These are phyloP conservation scores for Tachycineta bicolor DNA, from an alignment of 2,113 vertebrate species.

Conservation along the genomic window DNA sequence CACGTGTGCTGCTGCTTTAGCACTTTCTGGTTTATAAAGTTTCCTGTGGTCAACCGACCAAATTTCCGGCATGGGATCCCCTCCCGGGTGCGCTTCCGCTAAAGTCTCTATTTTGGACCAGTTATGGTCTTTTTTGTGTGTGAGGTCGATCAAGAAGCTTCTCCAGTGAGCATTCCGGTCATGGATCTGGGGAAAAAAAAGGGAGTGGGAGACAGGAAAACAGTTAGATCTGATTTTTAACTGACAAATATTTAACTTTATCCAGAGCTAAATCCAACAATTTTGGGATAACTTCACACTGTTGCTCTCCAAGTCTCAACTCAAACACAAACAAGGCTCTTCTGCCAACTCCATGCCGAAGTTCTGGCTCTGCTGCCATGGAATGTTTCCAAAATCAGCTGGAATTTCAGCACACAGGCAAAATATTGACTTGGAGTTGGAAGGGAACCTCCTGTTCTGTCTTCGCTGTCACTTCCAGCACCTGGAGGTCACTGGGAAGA, in stretches of 20 bases:
- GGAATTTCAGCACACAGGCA: not conserved
- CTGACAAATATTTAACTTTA: not conserved
- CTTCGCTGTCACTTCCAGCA: not conserved
- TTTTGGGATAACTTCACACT: not conserved
- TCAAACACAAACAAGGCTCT: not conserved
- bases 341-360: not conserved
- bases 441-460: not conserved
- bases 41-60: not conserved
- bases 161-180: slow-evolving; percentile 71
- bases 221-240: not conserved
- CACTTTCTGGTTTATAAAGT: not conserved
- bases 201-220: not conserved
- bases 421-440: not conserved
- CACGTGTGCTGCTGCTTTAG: not conserved
- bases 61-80: not conserved
- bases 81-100: rapidly evolving
- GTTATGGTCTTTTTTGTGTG: slow-evolving; percentile 66
- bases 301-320: not conserved
- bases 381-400: not conserved
- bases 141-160: slow-evolving; percentile 71
- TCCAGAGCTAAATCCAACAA: not conserved
- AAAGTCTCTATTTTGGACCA: slow-evolving; percentile 73
- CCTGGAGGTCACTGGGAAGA: not conserved
- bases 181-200: slow-evolving; percentile 40
- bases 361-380: not conserved